phyloP scores from a whole-genome alignment of 2,113 vertebrate species.

The Plestiodon gilberti region DNA sequence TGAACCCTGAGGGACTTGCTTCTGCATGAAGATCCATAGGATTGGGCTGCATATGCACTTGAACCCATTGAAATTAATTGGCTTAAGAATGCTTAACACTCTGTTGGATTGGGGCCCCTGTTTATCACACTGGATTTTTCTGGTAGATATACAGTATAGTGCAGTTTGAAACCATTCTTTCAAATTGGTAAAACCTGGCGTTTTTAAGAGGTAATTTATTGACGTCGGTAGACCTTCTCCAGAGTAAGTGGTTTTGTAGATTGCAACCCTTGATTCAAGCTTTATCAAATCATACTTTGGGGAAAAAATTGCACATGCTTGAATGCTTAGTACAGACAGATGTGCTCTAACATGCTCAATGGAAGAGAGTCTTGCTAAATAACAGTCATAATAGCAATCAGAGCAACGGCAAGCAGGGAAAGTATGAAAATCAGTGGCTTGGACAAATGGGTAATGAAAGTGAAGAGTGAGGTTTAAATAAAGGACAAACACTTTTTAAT shows the following conservation, averaged over 20 bases:
- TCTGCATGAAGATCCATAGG: neutral
- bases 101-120: neutral
- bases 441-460: neutral
- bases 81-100: neutral
- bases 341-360: neutral
- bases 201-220: neutral
- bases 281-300: neutral
- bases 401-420: neutral
- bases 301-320: neutral
- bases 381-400: constrained; percentile 23
- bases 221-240: neutral
- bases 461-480: constrained; percentile 7
- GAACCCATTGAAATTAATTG: neutral
- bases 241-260: neutral
- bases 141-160: neutral
- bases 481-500: neutral
- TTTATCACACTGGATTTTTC: neutral
- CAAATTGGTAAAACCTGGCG: neutral
- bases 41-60: neutral
- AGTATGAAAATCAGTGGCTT: constrained; percentile 1
- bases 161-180: neutral
- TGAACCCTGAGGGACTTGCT: too few relatives aligned
- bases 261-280: constrained; percentile 9
- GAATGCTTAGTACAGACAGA: neutral
- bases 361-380: constrained; percentile 11